phyloP scores from a whole-genome alignment of 1,140 invertebrate species.

The Dufourea novaeangliae region DNA sequence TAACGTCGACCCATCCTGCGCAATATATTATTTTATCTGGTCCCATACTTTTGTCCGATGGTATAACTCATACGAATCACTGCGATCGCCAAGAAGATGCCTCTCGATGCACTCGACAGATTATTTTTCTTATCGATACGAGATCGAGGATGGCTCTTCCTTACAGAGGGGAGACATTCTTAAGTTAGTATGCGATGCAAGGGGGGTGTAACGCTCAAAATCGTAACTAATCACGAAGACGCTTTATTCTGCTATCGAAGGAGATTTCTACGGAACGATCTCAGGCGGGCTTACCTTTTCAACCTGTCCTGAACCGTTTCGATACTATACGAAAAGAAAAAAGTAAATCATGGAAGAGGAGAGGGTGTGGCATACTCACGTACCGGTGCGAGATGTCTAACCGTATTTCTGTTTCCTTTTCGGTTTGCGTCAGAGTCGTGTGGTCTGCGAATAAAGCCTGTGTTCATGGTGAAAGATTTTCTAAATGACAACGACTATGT shows the following conservation, averaged over 20 bases:
- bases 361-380: conserved; percentile 58
- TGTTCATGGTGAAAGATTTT: conserved; percentile 59
- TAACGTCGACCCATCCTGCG: no score
- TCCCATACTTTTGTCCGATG: background rate
- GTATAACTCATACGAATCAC: background rate
- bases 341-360: conserved; percentile 34
- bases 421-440: conserved; percentile 57
- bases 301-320: background rate
- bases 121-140: background rate
- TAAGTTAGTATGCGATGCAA: background rate
- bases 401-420: conserved; percentile 24
- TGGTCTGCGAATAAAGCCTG: conserved; percentile 60
- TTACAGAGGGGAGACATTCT: background rate
- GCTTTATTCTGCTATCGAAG: conserved; percentile 12
- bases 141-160: background rate
- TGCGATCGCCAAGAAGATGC: background rate
- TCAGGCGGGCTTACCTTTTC: background rate
- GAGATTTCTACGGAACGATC: no score
- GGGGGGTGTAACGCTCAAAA: background rate
- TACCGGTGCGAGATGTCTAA: conserved; percentile 20
- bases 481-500: conserved; percentile 65
- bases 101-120: background rate
- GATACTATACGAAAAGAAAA: no score
- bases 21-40: no score
- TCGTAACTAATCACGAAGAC: background rate